These are phyloP conservation scores for Sylvia borin DNA, from an alignment of 2,797 vertebrate species.

Conservation along the genomic window DNA sequence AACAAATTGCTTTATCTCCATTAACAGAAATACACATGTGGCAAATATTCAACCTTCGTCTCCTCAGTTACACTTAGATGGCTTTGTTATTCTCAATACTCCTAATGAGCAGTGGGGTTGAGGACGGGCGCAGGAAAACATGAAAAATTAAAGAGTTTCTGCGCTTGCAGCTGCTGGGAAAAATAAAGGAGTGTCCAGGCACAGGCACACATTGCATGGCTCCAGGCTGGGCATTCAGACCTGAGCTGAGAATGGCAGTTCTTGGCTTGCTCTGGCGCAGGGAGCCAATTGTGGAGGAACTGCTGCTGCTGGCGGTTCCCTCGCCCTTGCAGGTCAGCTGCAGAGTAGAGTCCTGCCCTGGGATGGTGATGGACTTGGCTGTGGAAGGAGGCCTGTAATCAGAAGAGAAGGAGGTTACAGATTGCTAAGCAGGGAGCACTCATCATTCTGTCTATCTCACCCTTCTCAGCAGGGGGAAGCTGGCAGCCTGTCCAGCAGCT, in stretches of 20 bases:
- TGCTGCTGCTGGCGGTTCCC: constrained; percentile 79
- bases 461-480: not conserved
- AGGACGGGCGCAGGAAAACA: not conserved
- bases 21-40: not conserved
- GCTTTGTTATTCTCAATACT: not conserved
- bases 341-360: constrained; percentile 88
- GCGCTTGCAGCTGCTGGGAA: not conserved
- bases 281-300: constrained; percentile 77
- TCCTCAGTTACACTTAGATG: not conserved
- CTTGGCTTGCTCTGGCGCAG: constrained; percentile 82
- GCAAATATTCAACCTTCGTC: not conserved
- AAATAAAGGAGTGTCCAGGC: not conserved
- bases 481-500: not conserved
- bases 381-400: constrained; percentile 85
- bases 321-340: constrained; percentile 96
- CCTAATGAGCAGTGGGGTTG: not conserved
- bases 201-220: not conserved
- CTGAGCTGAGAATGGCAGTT: constrained; percentile 85
- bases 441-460: not conserved
- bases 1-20: not conserved
- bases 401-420: not conserved
- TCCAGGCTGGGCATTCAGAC: constrained; percentile 62
- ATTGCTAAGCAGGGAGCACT: not conserved
- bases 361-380: constrained; percentile 90
- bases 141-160: not conserved